Base-by-base conservation (phyloP, 2,888 invertebrate species). In the Monochamus alternatus region DNA sequence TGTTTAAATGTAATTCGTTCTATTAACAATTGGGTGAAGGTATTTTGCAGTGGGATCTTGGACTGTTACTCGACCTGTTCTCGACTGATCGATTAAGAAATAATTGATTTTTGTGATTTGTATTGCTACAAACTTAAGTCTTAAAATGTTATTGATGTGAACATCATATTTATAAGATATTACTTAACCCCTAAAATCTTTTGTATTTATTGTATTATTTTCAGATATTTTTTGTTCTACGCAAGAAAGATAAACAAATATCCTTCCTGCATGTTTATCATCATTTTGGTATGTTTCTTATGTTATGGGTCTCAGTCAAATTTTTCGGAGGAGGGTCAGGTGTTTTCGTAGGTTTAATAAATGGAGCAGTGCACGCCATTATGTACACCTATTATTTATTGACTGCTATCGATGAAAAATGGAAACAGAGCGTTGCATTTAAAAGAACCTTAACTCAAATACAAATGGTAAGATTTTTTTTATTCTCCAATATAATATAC, bases 221-320 rank as follows among this genome's bases (percentile, higher is more conserved):
- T 44, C 87, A 92, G 90, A 88, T 97, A 31, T 98, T 98, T 91
- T 98, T 98, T 89, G 95, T 98, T 22, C 90, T 98, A 84, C 92
- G 98, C 70, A 98, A 98, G 90, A 98, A 97, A 86, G 93, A 96
- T 80, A 92, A 93, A 7, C 98, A 98, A 89, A 94, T 98, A 68
- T 95, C 96, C 0, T 96, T 96, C 87, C 92, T 98, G 71, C 98
- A 98, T 86, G 92, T 98, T 84, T 97, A 97, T 86, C 98, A 98
- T 88, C 98, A 98, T 87, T 96, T 96, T 0, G 95, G 97, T 63
- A 98, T 98, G 98, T 97, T 97, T 3, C 92, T 97, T 91, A 94
- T 96, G 85, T 95, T 96, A 68, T 98, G 98, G 98, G 96, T 96
- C 59, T 95, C 95, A 10, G 95, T 97, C 10, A 97, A 96, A 89